Conservation (phyloP, 2,888 invertebrate genomes). For the Teinopalpus imperialis region DNA sequence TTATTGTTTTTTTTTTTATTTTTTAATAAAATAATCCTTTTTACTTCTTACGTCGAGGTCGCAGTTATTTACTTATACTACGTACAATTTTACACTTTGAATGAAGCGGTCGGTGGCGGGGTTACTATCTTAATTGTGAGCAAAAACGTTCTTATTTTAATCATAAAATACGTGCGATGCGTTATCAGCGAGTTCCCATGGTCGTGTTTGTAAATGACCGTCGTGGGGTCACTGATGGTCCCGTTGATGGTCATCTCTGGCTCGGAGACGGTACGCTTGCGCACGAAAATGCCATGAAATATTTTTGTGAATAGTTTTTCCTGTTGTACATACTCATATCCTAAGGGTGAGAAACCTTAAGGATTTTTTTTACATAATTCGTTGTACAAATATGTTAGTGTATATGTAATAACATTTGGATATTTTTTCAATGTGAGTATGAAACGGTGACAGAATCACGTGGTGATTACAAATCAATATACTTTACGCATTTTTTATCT, state of each 20-base stretch:
- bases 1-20: too few relatives aligned
- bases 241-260: constrained; percentile 69
- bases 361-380: too few relatives aligned
- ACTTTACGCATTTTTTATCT: too few relatives aligned
- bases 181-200: constrained; percentile 73
- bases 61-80: background rate
- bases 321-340: background rate
- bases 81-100: constrained; percentile 5
- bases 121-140: constrained; percentile 43
- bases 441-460: too few relatives aligned
- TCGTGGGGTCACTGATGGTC: constrained; percentile 65
- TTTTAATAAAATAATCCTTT: too few relatives aligned
- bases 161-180: constrained; percentile 71
- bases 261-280: constrained; percentile 39
- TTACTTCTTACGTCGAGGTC: too few relatives aligned
- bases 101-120: constrained; percentile 16
- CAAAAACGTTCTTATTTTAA: constrained; percentile 54
- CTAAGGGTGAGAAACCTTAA: too few relatives aligned
- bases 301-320: constrained; percentile 11
- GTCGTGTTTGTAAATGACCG: constrained; percentile 74
- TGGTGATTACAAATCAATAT: too few relatives aligned
- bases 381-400: too few relatives aligned
- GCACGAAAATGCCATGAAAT: constrained; percentile 22
- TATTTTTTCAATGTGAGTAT: too few relatives aligned
- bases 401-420: too few relatives aligned